These are phyloP conservation scores for Lemur catta DNA, from an alignment of 2,797 vertebrate species.

Conservation along the genomic window DNA sequence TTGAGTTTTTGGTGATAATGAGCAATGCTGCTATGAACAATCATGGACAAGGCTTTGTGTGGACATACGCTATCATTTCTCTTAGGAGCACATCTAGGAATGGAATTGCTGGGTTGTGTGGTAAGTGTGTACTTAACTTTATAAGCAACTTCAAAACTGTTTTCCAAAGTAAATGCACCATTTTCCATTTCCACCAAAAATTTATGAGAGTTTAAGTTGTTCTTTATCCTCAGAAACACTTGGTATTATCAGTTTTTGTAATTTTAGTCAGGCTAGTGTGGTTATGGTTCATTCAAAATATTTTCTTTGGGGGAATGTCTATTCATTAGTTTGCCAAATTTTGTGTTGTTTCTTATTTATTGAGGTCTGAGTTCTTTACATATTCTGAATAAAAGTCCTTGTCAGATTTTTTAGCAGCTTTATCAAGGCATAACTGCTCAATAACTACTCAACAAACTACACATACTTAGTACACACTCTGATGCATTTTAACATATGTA, in stretches of 20 bases:
- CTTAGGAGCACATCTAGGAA: not conserved
- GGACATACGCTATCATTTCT: not conserved
- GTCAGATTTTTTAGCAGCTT: not conserved
- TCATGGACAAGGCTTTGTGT: not conserved
- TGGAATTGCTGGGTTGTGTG: not conserved
- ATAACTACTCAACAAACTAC: not conserved
- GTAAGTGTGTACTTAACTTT: not conserved
- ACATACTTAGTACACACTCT: not conserved
- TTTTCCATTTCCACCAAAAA: not conserved
- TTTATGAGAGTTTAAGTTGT: not conserved
- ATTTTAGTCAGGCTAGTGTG: not conserved
- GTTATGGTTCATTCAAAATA: not conserved
- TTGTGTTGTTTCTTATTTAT: not conserved
- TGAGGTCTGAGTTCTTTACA: not conserved
- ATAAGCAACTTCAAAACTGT: not conserved
- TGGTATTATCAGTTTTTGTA: not conserved
- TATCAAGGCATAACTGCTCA: not conserved
- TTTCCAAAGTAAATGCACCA: not conserved
- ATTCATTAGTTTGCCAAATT: not conserved
- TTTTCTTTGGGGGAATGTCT: not conserved
- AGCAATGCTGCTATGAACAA: not conserved
- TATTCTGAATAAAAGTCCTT: not conserved
- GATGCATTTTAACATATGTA: not conserved
- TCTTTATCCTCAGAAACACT: not conserved
- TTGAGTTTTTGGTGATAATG: not conserved